Evolutionary conservation across 2,113 vertebrate species (phyloP).

Genomic region (Clarias magur): DNA sequence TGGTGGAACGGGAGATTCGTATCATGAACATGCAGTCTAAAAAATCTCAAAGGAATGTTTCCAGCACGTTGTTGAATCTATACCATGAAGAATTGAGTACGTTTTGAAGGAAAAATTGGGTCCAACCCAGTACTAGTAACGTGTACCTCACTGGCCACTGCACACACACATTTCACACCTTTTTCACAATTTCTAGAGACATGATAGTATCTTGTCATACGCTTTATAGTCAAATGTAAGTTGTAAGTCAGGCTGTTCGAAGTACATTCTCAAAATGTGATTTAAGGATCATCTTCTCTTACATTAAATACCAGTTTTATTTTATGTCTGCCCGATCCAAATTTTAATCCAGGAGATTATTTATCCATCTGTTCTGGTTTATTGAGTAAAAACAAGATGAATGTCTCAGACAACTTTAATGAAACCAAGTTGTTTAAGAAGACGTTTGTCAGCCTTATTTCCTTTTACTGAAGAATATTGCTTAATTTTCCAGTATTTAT

Average conservation of each 20-base stretch:
- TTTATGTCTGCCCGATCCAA: not conserved
- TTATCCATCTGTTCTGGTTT: not conserved
- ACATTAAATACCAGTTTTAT: not conserved
- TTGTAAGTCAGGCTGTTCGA: not conserved
- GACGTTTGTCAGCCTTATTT: not conserved
- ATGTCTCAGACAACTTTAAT: not conserved
- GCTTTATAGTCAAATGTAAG: not conserved
- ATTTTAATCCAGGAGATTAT: not conserved
- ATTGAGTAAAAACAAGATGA: not conserved
- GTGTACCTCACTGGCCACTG: too few relatives aligned
- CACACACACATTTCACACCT: not conserved
- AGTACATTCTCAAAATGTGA: not conserved
- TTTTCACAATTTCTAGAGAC: not conserved
- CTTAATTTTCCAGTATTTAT: not conserved
- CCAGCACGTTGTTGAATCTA: too few relatives aligned
- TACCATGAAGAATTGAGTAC: too few relatives aligned
- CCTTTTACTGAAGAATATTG: not conserved
- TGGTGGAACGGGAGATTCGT: too few relatives aligned
- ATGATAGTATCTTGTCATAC: not conserved
- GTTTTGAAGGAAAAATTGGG: too few relatives aligned
- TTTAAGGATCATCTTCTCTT: not conserved
- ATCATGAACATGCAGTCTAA: too few relatives aligned
- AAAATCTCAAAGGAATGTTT: too few relatives aligned
- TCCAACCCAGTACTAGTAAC: too few relatives aligned
- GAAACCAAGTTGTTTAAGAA: not conserved